These are phyloP conservation scores for Drosophila santomea DNA, from an alignment of 1,140 invertebrate genomes.

Conservation along the genomic window DNA sequence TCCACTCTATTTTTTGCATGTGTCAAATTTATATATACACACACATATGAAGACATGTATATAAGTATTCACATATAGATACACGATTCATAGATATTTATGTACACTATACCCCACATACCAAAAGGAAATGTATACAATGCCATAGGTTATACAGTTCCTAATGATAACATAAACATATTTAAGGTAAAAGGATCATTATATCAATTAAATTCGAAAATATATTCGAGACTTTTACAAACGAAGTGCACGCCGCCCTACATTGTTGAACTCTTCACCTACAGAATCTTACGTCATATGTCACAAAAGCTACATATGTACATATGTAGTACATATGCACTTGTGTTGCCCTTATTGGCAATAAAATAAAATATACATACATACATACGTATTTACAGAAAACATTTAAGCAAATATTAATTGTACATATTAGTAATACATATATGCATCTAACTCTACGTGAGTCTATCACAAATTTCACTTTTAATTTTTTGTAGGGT, in stretches of 20 bases:
- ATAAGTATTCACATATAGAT: too few species aligned
- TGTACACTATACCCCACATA: too few species aligned
- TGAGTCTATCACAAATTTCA: too few species aligned
- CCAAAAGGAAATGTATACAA: too few species aligned
- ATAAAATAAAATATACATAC: conserved; percentile 12
- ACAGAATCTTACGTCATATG: conserved; percentile 37
- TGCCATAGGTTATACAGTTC: neutral
- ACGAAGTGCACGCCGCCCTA: too few species aligned
- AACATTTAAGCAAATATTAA: conserved; percentile 17
- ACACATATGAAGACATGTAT: neutral
- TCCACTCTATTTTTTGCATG: too few species aligned
- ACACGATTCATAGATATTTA: too few species aligned
- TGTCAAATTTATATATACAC: neutral
- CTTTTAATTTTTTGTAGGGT: too few species aligned
- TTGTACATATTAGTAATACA: conserved; percentile 15
- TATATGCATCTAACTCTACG: conserved; percentile 15
- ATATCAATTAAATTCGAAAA: neutral
- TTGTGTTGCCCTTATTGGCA: conserved; percentile 22
- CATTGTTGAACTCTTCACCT: neutral
- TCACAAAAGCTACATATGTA: conserved; percentile 17
- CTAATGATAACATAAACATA: too few species aligned
- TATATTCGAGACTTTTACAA: neutral
- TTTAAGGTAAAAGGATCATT: too few species aligned
- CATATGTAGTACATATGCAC: conserved; percentile 8
- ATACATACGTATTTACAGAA: neutral